A percentile compares a stretch with the other conserved stretches of the same genome.
Conservation (phyloP, 1,140 invertebrate species). For the Achroia grisella region DNA sequence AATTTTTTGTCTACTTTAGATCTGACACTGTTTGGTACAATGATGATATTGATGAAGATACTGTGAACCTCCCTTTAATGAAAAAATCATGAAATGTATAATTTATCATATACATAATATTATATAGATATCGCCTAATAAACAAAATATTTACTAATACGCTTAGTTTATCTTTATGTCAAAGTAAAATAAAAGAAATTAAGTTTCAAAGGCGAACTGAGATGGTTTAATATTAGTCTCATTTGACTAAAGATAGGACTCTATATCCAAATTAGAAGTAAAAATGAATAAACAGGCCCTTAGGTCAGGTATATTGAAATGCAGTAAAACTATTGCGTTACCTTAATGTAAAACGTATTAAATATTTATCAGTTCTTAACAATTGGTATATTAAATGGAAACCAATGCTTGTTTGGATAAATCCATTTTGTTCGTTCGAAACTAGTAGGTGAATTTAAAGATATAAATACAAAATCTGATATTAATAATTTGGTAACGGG, state of each 20-base stretch:
- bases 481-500: too few relatives aligned
- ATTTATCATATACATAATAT: conserved; percentile 5
- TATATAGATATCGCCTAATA: conserved; percentile 15
- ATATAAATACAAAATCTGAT: too few relatives aligned
- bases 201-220: conserved; percentile 2
- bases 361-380: too few relatives aligned
- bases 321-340: too few relatives aligned
- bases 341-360: too few relatives aligned
- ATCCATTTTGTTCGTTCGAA: too few relatives aligned
- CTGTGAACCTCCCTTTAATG: conserved; percentile 16
- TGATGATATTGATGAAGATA: conserved; percentile 13
- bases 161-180: neutral
- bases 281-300: too few relatives aligned
- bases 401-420: too few relatives aligned
- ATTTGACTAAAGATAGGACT: neutral
- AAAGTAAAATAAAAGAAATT: conserved; percentile 7
- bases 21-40: conserved; percentile 12
- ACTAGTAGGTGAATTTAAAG: too few relatives aligned
- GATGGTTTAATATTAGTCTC: conserved; percentile 1
- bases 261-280: too few relatives aligned
- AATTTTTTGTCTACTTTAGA: conserved; percentile 16
- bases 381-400: too few relatives aligned
- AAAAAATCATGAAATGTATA: conserved; percentile 11
- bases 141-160: conserved; percentile 11
- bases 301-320: too few relatives aligned